Base-by-base conservation (phyloP, 2,888 invertebrate genomes). In the Hemaris fuciformis region DNA sequence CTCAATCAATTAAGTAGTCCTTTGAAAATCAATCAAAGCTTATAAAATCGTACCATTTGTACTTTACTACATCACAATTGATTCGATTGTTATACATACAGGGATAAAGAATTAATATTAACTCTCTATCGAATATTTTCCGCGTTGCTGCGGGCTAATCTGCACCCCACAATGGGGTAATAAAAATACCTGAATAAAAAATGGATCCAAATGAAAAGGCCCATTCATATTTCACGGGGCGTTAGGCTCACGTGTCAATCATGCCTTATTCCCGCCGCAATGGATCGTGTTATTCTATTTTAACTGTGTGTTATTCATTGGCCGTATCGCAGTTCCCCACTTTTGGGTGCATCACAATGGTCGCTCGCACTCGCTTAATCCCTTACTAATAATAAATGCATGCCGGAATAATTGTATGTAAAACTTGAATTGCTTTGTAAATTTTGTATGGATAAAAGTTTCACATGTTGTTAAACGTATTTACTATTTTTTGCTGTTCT, bases 191-290 rank as follows among this genome's bases (percentile, higher is more conserved):
- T 77, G 75, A 63, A 77, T 82, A 87, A 88, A 90, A 79, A 73
- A 66, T 67, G 63, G 38, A 65, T 64, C 69, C 75, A 79, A 86
- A 81, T 84, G 80, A 81, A 83, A 78, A 69, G 66, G 77, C 73
- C 79, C 76, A 81, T 84, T 85, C 81, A 84, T 82, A 79, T 84
- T 80, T 77, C 83, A 76, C 79, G 75, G 71, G 67, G 79, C 71
- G 73, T 77, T 73, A 79, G 87, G 86, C 87, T 91, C 91, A 87
- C 87, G 89, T 86, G 91, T 91, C 91, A 91, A 91, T 92, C 91
- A 92, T 78, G 80, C 77, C 80, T 83, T 83, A 81, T 77, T 80
- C 81, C 77, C 74, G 77, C 83, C 79, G 81, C 83, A 81, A 81
- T 83, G 83, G 83, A 80, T 83, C 85, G 83, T 88, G 89, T 89